A percentile compares a stretch with the other conserved stretches of the same genome.
phyloP scores from a whole-genome alignment of 2,888 invertebrate genomes.

The Ennomos quercinarius region DNA sequence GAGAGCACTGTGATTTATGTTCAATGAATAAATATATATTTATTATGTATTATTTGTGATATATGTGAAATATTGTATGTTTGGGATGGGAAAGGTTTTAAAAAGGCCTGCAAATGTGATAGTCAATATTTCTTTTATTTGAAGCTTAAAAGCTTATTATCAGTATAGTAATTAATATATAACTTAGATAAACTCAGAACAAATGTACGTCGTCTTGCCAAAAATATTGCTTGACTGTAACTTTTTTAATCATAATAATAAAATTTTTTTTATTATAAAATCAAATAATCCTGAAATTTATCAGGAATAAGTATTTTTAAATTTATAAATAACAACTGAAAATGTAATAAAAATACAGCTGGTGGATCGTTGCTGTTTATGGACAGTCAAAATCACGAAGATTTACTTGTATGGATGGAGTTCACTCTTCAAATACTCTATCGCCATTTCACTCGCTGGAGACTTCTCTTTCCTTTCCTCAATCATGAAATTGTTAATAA shows the following conservation, averaged over 20 bases:
- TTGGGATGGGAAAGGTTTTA: constrained; percentile 48
- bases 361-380: too few species aligned
- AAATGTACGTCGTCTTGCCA: constrained; percentile 18
- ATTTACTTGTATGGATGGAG: too few species aligned
- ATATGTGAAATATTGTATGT: constrained; percentile 37
- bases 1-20: constrained; percentile 24
- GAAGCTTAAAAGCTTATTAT: constrained; percentile 41
- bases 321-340: too few species aligned
- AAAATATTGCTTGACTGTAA: constrained; percentile 15
- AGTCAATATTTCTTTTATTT: constrained; percentile 43
- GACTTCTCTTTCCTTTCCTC: too few species aligned
- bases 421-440: too few species aligned
- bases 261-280: background rate
- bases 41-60: constrained; percentile 25
- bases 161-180: constrained; percentile 29
- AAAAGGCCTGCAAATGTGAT: constrained; percentile 57
- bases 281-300: too few species aligned
- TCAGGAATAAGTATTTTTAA: too few species aligned
- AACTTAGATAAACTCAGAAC: constrained; percentile 3
- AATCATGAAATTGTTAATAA: too few species aligned
- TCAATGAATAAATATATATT: constrained; percentile 19
- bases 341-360: too few species aligned
- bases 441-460: too few species aligned
- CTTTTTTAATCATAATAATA: constrained; percentile 21
- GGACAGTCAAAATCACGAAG: too few species aligned